Percentiles rank a stretch among this genome's conserved stretches.
Conservation (phyloP, 2,888 invertebrate genomes). For the Lissonota sp. region DNA sequence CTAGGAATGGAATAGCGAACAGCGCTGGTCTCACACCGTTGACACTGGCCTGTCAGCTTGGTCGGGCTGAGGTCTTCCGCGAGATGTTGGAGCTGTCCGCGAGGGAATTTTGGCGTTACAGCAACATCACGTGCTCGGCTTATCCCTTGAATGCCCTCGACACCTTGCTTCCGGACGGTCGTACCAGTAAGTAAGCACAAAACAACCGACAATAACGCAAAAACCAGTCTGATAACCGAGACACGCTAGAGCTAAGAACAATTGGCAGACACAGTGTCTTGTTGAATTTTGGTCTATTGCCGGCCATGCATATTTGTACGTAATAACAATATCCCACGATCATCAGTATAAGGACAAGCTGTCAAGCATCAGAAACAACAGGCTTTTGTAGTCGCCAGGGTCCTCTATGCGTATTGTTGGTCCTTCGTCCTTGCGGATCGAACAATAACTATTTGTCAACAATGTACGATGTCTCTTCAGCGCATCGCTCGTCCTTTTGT, state of each 20-base stretch:
- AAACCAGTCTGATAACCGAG: too few species aligned
- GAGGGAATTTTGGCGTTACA: slow-evolving; percentile 99
- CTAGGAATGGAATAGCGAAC: slow-evolving; percentile 96
- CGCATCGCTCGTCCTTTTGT: background rate
- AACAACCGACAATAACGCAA: too few species aligned
- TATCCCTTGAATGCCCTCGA: slow-evolving; percentile 98
- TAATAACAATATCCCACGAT: too few species aligned
- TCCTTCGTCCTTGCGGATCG: background rate
- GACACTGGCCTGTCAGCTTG: slow-evolving; percentile 97
- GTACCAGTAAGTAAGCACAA: slow-evolving; percentile 90
- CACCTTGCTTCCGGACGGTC: slow-evolving; percentile 96
- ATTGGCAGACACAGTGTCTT: too few species aligned
- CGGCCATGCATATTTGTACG: too few species aligned
- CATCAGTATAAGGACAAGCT: too few species aligned
- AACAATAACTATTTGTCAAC: slow-evolving; percentile 15
- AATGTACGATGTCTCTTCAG: background rate
- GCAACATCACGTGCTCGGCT: slow-evolving; percentile 99
- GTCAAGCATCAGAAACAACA: too few species aligned
- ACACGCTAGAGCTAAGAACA: too few species aligned
- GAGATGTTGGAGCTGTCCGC: slow-evolving; percentile 98
- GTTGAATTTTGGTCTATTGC: too few species aligned
- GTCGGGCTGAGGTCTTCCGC: slow-evolving; percentile 97
- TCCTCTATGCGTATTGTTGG: too few species aligned
- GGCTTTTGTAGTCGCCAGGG: too few species aligned
- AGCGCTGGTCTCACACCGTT: slow-evolving; percentile 96